phyloP scores from a whole-genome alignment of 2,797 vertebrate species.

The Clamator glandarius region DNA sequence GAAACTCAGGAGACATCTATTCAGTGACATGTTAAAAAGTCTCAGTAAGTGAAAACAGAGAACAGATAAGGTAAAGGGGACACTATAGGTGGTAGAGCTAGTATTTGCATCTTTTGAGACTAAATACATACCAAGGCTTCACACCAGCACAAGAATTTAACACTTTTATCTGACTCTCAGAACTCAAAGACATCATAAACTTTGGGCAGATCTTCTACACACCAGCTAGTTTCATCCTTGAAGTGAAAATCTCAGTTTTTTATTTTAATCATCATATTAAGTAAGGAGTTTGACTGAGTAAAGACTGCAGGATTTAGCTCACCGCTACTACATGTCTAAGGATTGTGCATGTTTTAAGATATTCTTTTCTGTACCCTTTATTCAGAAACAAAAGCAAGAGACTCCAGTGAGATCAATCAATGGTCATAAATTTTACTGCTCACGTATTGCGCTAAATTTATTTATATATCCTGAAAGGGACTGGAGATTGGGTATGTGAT shows the following conservation, averaged over 20 bases:
- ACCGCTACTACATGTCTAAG: not conserved
- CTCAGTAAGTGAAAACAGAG: not conserved
- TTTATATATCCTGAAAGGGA: slow-evolving; percentile 8
- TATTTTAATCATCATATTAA: not conserved
- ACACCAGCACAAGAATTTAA: not conserved
- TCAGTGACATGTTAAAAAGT: not conserved
- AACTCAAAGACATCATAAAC: not conserved
- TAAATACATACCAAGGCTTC: not conserved
- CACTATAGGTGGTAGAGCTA: not conserved
- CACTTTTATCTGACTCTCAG: not conserved
- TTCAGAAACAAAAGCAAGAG: not conserved
- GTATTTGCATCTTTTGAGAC: not conserved
- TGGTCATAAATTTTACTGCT: slow-evolving; percentile 26
- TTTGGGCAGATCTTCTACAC: not conserved
- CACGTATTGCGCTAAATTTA: not conserved
- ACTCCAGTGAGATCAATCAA: not conserved
- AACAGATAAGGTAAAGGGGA: not conserved
- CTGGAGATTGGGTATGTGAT: slow-evolving; percentile 52
- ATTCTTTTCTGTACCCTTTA: not conserved
- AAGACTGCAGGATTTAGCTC: not conserved
- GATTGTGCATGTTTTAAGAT: not conserved
- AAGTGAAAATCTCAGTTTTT: not conserved
- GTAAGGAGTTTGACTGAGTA: not conserved
- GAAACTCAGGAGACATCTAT: not conserved
- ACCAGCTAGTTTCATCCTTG: not conserved